Base-by-base conservation (phyloP, 1,140 invertebrate genomes). In the Diorhabda elongata region DNA sequence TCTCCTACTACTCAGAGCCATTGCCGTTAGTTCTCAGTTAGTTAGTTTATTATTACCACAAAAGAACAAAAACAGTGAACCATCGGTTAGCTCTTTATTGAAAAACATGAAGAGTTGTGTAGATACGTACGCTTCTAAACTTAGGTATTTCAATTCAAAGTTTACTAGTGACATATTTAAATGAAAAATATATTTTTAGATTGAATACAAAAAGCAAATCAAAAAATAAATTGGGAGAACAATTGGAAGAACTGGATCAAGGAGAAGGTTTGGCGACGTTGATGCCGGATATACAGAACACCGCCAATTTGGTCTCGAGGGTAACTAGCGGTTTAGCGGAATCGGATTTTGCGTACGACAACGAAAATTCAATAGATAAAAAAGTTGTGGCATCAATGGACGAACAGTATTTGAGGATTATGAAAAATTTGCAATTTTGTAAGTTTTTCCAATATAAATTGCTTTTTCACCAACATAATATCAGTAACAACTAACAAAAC, bases 381-480 rank as follows among this genome's bases (percentile, higher is more conserved):
- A 83, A 84, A 0, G 63, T 86, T 0, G 78, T 72, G 44, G 79
- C 80, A 81, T 87, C 88, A 0, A 75, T 89, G 26, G 89, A 90
- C 62, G 89, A 93, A 77, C 85, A 91, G 44, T 96, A 97, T 80
- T 84, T 95, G 58, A 89, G 90, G 75, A 85, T 93, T 64, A 95
- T 97, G 92, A 92, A 92, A 76, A 89, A 87, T 73, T 83, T 95
- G 64, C 94, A 96, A 83, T 97, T 97, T 82, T 91, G 92, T 93
- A 80, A 83, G 87, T 77, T 8, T 52, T 52, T 4, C 47, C 6
- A 26, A 26, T 59, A 7, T 62, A 70, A n/a, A 26, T 43, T 4
- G 5, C 1, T 26, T 26, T 26, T 26, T 26, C 26, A 26, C 26
- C 26, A 26, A 26, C 26, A 26, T 1, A 26, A 26, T 26, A 26